Base-by-base conservation (phyloP, 2,888 invertebrate species). In the Agapetus fuscipes region DNA sequence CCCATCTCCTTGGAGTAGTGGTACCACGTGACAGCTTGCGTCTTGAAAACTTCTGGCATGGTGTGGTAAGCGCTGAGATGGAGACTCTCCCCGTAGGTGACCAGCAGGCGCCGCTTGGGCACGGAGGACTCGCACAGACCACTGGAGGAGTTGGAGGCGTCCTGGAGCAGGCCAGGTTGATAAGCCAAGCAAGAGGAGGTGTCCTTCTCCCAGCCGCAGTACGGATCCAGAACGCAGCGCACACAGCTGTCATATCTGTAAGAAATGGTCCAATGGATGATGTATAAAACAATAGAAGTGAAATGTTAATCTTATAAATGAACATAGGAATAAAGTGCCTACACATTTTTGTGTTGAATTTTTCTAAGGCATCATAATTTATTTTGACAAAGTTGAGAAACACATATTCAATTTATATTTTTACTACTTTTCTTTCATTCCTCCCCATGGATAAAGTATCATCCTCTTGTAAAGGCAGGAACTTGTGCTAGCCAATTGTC, bases 171-270 rank as follows among this genome's bases (percentile, higher is more conserved):
- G 2, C 65, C 70, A 5, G 72, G 70, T n/a, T 64, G 61, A 55
- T 74, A 75, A 1, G 73, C 69, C 34, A 71, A 68, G 54, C 77
- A 77, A 9, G 66, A 62, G 1, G 67, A 70, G 1, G 68, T 64
- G 52, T 76, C 73, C 51, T 74, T 74, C 53, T 78, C 78, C 80
- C 80, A 80, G n/a, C 78, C 78, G 52, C 80, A 80, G 54, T 79
- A 78, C 0, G 80, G 79, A 53, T 80, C 80, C 39, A 74, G 59
- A 10, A 76, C 72, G 55, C 80, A 80, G 3, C 74, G 68, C 4
- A 74, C 61, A 56, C 79, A 79, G 49, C 72, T 74, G 55, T 74
- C 72, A 54, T 77, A 77, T 30, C 74, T 70, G 15, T 11, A 41
- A 43, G 20, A n/a, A n/a, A n/a, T n/a, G n/a, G n/a, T n/a, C n/a